These are phyloP conservation scores for Hirundichthys speculiger DNA, from an alignment of 2,113 vertebrate genomes.

Conservation along the genomic window DNA sequence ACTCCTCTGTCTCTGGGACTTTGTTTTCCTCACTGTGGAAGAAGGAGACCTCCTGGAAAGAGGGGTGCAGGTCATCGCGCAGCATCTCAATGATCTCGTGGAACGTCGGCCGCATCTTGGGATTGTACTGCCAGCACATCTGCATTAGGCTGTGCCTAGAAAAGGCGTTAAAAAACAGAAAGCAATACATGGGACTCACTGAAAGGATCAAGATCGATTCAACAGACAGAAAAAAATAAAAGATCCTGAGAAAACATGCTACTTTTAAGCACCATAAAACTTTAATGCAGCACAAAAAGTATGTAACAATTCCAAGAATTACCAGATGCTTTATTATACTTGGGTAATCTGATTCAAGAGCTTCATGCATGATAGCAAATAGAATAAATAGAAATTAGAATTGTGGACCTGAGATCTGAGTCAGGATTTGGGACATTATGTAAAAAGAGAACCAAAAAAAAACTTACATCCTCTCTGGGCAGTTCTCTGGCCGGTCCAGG, in stretches of 20 bases:
- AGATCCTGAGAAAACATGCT: too few species aligned
- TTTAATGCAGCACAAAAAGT: too few species aligned
- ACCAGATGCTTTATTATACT: too few species aligned
- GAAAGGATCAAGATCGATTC: background rate
- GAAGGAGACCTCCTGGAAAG: conserved; percentile 94
- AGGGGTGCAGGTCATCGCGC: conserved; percentile 92
- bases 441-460: background rate
- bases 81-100: conserved; percentile 95
- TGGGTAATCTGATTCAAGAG: too few species aligned
- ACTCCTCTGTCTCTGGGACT: conserved; percentile 91
- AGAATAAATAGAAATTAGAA: too few species aligned
- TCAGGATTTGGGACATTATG: too few species aligned
- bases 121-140: conserved; percentile 99
- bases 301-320: too few species aligned
- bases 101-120: conserved; percentile 95
- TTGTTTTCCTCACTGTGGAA: conserved; percentile 99
- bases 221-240: background rate
- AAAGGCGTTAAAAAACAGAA: background rate
- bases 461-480: conserved; percentile 92
- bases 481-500: conserved; percentile 93
- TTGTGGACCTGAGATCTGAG: too few species aligned
- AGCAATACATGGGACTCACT: too few species aligned
- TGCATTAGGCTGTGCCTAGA: conserved; percentile 92
- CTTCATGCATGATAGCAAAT: too few species aligned
- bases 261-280: too few species aligned